Evolutionary conservation across 2,797 vertebrate species (phyloP).

Genomic region (Kryptolebias ocellatus): DNA sequence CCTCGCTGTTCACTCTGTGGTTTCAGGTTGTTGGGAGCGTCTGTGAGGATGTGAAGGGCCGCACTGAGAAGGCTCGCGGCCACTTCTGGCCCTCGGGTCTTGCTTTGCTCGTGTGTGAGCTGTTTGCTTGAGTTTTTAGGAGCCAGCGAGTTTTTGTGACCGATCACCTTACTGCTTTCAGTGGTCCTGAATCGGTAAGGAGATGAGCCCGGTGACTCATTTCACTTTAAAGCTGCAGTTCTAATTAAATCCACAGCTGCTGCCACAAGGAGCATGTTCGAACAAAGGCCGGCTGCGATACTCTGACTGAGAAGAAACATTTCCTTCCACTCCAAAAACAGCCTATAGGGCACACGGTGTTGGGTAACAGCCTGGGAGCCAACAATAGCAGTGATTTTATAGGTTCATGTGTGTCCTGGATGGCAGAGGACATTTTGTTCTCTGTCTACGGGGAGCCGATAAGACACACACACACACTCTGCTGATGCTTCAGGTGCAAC

Average conservation of each 20-base stretch:
- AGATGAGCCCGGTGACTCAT: neutral
- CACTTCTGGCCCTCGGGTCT: too few relatives aligned
- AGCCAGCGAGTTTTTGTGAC: too few relatives aligned
- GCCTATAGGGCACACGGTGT: slow-evolving; percentile 16
- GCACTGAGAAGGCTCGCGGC: too few relatives aligned
- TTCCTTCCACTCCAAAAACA: neutral
- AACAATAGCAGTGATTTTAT: slow-evolving; percentile 6
- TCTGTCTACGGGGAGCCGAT: too few relatives aligned
- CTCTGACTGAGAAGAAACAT: neutral
- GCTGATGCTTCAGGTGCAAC: neutral
- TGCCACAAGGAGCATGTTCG: neutral
- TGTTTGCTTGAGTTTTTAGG: too few relatives aligned
- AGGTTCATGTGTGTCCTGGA: slow-evolving; percentile 1
- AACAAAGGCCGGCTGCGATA: neutral
- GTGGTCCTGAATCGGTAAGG: too few relatives aligned
- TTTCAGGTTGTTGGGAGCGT: too few relatives aligned
- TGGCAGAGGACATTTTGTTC: neutral
- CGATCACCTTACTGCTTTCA: too few relatives aligned
- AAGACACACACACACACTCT: neutral
- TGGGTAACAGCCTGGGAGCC: slow-evolving; percentile 25
- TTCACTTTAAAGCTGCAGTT: slow-evolving; percentile 4
- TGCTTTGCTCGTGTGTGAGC: too few relatives aligned
- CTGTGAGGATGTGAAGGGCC: too few relatives aligned
- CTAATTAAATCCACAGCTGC: slow-evolving; percentile 14
- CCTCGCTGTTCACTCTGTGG: too few relatives aligned